Percentiles rank a stretch among this genome's conserved stretches.
Evolutionary conservation across 2,113 vertebrate species (phyloP).

Genomic region (Ardeotis arabs): DNA sequence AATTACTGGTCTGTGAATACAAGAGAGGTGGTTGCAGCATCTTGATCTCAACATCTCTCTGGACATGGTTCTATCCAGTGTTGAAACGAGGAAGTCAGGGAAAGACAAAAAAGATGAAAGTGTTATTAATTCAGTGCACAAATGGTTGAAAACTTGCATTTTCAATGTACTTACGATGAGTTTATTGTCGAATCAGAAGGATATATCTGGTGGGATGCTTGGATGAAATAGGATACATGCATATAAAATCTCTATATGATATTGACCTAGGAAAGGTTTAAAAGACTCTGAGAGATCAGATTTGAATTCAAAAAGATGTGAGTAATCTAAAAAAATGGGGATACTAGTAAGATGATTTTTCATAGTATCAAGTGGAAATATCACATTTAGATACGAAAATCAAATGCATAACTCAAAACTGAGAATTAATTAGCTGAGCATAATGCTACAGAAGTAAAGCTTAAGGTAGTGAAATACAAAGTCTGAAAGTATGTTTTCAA

Average conservation of each 20-base stretch:
- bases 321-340: neutral
- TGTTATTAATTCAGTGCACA: neutral
- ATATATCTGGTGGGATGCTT: neutral
- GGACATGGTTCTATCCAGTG: fast-evolving
- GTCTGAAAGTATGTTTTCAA: neutral
- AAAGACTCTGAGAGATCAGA: neutral
- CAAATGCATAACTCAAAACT: neutral
- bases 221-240: neutral
- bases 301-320: neutral
- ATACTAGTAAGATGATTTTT: neutral
- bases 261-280: neutral
- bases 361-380: neutral
- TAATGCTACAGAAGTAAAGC: neutral
- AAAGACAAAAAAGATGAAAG: neutral
- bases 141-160: neutral
- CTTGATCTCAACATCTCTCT: neutral
- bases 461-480: neutral
- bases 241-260: neutral
- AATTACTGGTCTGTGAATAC: neutral
- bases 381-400: neutral
- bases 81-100: neutral
- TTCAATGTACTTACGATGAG: neutral
- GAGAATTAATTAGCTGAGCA: neutral
- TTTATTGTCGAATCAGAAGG: neutral
- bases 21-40: neutral